A percentile compares a stretch with the other conserved stretches of the same genome.
These are phyloP conservation scores for Acrobasis repandana DNA, from an alignment of 2,888 invertebrate species.

Conservation along the genomic window DNA sequence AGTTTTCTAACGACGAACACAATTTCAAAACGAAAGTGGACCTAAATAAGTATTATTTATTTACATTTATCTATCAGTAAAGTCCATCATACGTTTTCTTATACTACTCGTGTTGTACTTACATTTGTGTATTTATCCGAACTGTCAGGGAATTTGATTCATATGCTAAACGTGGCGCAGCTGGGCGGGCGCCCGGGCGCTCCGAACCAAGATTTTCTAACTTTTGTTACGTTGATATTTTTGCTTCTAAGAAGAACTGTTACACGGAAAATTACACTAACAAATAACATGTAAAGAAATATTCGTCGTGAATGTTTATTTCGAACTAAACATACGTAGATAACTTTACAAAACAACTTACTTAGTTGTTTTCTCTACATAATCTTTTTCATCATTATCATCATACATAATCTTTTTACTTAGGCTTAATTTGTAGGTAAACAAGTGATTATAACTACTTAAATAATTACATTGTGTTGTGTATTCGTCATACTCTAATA, in stretches of 20 bases:
- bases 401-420: too few relatives aligned
- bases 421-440: too few relatives aligned
- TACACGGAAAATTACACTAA: background rate
- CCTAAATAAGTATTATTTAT: conserved; percentile 31
- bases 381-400: too few relatives aligned
- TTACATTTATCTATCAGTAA: conserved; percentile 56
- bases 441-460: too few relatives aligned
- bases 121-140: conserved; percentile 52
- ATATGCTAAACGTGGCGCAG: conserved; percentile 27
- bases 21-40: background rate
- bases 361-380: too few relatives aligned
- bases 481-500: too few relatives aligned
- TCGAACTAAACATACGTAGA: background rate
- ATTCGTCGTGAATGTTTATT: background rate
- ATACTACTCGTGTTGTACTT: conserved; percentile 43
- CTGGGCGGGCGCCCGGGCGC: background rate
- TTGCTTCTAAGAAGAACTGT: background rate
- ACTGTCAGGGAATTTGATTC: conserved; percentile 42
- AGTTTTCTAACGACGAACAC: too few relatives aligned
- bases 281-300: background rate
- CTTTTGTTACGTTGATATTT: conserved; percentile 14
- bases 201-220: conserved; percentile 4
- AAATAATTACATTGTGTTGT: too few relatives aligned
- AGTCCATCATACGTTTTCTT: conserved; percentile 40
- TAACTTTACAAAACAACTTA: too few relatives aligned